phyloP scores from a whole-genome alignment of 1,140 invertebrate genomes.

The Ectropis grisescens region DNA sequence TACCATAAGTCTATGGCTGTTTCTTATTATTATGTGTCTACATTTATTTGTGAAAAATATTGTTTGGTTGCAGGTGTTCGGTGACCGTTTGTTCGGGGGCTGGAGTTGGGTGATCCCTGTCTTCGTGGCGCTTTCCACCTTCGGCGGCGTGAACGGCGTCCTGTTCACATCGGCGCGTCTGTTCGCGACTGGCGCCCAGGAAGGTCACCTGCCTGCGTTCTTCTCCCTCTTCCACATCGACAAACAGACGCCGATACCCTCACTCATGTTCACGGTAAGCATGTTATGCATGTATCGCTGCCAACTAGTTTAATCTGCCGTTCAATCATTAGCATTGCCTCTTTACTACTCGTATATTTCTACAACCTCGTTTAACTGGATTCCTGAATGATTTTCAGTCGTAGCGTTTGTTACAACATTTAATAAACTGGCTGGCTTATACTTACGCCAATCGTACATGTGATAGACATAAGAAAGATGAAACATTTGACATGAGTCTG shows the following conservation, averaged over 20 bases:
- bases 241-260: conserved; percentile 84
- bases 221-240: conserved; percentile 84
- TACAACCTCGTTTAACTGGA: no score
- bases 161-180: conserved; percentile 89
- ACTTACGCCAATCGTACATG: no score
- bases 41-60: no score
- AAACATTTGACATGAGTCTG: no score
- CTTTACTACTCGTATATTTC: background rate
- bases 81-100: conserved; percentile 81
- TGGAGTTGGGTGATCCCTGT: conserved; percentile 88
- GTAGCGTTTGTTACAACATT: no score
- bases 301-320: background rate
- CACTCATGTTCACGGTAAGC: conserved; percentile 82
- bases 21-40: no score
- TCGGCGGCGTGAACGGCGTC: conserved; percentile 93
- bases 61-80: conserved; percentile 84
- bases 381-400: no score
- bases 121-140: conserved; percentile 87
- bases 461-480: no score
- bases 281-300: conserved; percentile 1
- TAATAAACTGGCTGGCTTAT: no score
- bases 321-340: no score
- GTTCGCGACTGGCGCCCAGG: conserved; percentile 83
- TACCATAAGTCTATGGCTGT: no score
- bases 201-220: conserved; percentile 85